These are phyloP conservation scores for Eclectus roratus DNA, from an alignment of 2,113 vertebrate species.

Conservation along the genomic window DNA sequence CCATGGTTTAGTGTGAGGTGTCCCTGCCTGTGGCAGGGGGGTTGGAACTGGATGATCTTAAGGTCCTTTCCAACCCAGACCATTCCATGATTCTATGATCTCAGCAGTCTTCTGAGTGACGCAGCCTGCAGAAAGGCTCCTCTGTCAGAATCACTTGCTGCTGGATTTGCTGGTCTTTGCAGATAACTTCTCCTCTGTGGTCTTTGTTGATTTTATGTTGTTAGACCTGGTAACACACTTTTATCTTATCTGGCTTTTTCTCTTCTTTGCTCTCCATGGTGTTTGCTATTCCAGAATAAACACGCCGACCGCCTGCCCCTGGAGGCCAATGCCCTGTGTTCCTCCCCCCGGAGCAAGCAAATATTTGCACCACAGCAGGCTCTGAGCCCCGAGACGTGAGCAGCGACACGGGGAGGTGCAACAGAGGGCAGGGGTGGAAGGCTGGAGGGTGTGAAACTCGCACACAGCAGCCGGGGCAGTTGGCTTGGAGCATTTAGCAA, in stretches of 20 bases:
- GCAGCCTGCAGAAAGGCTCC: not conserved
- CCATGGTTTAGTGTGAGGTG: not conserved
- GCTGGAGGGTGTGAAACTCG: constrained; percentile 21
- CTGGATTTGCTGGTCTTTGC: not conserved
- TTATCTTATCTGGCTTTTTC: constrained; percentile 64
- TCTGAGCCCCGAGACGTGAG: constrained; percentile 36
- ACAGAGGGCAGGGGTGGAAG: constrained; percentile 34
- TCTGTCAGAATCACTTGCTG: not conserved
- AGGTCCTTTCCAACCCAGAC: not conserved
- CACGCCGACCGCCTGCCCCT: constrained; percentile 3
- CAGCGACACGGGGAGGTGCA: constrained; percentile 40
- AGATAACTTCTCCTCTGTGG: constrained; percentile 9
- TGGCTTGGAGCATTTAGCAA: not conserved
- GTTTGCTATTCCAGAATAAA: constrained; percentile 60
- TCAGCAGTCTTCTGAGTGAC: not conserved
- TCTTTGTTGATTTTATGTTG: constrained; percentile 37
- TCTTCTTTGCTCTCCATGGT: constrained; percentile 37
- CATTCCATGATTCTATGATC: not conserved
- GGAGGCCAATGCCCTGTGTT: constrained; percentile 35
- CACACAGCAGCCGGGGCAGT: rapidly evolving
- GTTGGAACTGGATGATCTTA: not conserved
- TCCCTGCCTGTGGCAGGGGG: not conserved
- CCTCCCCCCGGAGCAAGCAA: constrained; percentile 4
- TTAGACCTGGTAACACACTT: constrained; percentile 52
- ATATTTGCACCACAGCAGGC: constrained; percentile 55